Evolutionary conservation across 2,888 invertebrate genomes (phyloP), one percentile per base, ranked within the genome.

Genomic region (Hirtodrosophila duncani): DNA sequence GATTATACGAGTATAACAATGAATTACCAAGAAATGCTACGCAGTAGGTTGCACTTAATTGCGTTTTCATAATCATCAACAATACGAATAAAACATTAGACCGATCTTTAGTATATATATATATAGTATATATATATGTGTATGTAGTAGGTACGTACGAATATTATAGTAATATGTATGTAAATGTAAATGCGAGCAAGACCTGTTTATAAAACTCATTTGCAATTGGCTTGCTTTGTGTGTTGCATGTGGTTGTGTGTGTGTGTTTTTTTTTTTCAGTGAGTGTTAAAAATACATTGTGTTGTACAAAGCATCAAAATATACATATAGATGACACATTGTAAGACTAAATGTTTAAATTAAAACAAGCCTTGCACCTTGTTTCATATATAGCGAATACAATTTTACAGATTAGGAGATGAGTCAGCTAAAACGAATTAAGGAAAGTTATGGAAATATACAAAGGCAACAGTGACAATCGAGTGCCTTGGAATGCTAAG

Each of bases 1-100:
- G 61, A 78, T 81, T 66, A 69, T 72, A 81, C 81, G 61, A 78
- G 78, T 66, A 69, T 48, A 74, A 81, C 81, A 74, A 71, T 81
- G 26, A 74, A 70, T 66, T 74, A 74, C 81, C 81, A 74, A 78
- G 58, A 74, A 63, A 66, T 58, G 59, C 72, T 74, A 74, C 81
- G 67, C 67, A 63, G 41, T 57, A 39, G n/a, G 31, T 53, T 58
- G 44, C 42, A 56, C 23, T 44, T 45, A 24, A 38, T 44, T 43
- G 43, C 20, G 43, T 46, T 44, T 45, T 34, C 41, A 34, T 59
- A 50, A 71, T 53, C 52, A 65, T 56, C 51, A 78, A 69, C 66
- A 74, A 51, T 70, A 70, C 55, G 39, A 79, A 66, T n/a, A 59
- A 69, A 58, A 72, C 60, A 80, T 71, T 55, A 49, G 56, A 59